Percentiles rank a stretch among this genome's conserved stretches.
These are phyloP conservation scores for Molossus molossus DNA, from an alignment of 2,797 vertebrate species.

Conservation along the genomic window DNA sequence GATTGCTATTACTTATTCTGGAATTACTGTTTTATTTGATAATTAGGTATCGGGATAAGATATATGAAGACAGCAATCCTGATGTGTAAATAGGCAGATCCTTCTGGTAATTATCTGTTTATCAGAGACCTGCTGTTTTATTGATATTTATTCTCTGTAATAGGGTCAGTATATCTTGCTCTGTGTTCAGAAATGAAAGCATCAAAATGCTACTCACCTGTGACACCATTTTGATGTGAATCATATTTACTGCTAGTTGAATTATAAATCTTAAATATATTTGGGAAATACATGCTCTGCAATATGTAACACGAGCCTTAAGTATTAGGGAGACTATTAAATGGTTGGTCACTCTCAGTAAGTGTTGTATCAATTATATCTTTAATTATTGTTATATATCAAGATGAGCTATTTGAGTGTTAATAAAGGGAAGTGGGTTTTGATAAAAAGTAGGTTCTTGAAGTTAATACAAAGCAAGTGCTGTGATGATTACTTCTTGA, in stretches of 20 bases:
- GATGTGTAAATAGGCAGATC: slow-evolving; percentile 79
- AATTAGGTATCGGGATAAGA: slow-evolving; percentile 74
- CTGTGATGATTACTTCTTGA: neutral
- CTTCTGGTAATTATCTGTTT: slow-evolving; percentile 83
- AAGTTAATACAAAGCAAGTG: slow-evolving; percentile 64
- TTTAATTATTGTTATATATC: slow-evolving; percentile 85
- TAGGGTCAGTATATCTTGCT: slow-evolving; percentile 74
- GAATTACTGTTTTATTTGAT: slow-evolving; percentile 82
- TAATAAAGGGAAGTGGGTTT: slow-evolving; percentile 68
- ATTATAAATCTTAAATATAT: slow-evolving; percentile 81
- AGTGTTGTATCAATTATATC: slow-evolving; percentile 80
- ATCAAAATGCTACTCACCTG: slow-evolving; percentile 82
- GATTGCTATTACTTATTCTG: slow-evolving; percentile 66
- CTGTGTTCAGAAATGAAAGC: slow-evolving; percentile 73
- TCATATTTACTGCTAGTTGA: slow-evolving; percentile 82
- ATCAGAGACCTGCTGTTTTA: slow-evolving; percentile 82
- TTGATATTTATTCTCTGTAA: slow-evolving; percentile 84
- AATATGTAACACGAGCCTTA: slow-evolving; percentile 68
- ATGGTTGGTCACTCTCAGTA: slow-evolving; percentile 83
- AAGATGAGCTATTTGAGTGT: slow-evolving; percentile 72
- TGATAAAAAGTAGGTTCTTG: slow-evolving; percentile 79
- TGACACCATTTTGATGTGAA: slow-evolving; percentile 81
- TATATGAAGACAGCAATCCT: slow-evolving; percentile 45
- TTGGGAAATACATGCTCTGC: slow-evolving; percentile 72
- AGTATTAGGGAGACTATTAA: slow-evolving; percentile 80